Percentiles rank a stretch among this genome's conserved stretches.
These are phyloP conservation scores for Enteromius viviparus DNA, from an alignment of 2,797 vertebrate species.

Conservation along the genomic window DNA sequence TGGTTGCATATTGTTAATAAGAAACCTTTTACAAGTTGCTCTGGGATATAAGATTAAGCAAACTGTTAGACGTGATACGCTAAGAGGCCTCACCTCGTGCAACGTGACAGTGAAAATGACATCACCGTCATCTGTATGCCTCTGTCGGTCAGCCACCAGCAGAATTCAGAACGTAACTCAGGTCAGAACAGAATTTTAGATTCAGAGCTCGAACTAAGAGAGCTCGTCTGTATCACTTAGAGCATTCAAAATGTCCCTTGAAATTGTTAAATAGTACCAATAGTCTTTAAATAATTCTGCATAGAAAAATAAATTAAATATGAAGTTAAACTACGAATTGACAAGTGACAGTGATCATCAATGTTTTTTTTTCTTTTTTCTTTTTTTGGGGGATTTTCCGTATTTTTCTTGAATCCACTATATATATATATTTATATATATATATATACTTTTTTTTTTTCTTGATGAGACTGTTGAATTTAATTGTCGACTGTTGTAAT, in stretches of 20 bases:
- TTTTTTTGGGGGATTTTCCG: conserved; percentile 52
- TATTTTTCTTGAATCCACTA: conserved; percentile 58
- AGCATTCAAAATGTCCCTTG: conserved; percentile 71
- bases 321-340: conserved; percentile 78
- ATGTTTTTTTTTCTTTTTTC: conserved; percentile 48
- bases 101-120: conserved; percentile 62
- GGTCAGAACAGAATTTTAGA: conserved; percentile 61
- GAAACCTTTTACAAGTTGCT: conserved; percentile 81
- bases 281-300: conserved; percentile 83
- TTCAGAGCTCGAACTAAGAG: conserved; percentile 57
- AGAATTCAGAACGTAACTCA: conserved; percentile 66
- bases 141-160: conserved; percentile 51
- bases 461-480: conserved; percentile 62
- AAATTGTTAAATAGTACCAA: conserved; percentile 78
- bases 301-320: conserved; percentile 88
- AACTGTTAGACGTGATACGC: conserved; percentile 72
- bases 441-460: conserved; percentile 56
- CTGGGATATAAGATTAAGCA: conserved; percentile 78
- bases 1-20: conserved; percentile 86
- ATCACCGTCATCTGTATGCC: conserved; percentile 53
- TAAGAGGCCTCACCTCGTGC: conserved; percentile 72
- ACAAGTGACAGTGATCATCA: conserved; percentile 72
- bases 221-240: conserved; percentile 53
- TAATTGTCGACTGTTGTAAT: conserved; percentile 82
- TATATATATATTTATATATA: not conserved